phyloP scores from a whole-genome alignment of 1,140 invertebrate genomes.

The Diorhabda sublineata region DNA sequence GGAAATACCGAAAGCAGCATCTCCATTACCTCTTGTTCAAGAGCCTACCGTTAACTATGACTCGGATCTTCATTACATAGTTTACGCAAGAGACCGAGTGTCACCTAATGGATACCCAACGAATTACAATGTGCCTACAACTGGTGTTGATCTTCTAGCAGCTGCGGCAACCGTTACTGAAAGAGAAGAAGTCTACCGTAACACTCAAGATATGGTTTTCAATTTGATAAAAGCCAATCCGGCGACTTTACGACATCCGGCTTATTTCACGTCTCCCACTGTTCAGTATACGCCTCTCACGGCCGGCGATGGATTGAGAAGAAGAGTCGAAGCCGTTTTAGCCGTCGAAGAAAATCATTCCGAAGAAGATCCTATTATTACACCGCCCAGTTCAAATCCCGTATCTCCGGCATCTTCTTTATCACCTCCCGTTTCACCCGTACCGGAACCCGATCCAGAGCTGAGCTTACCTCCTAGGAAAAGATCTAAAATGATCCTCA shows the following conservation, averaged over 20 bases:
- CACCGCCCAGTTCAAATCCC: slow-evolving; percentile 62
- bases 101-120: slow-evolving; percentile 44
- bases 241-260: slow-evolving; percentile 35
- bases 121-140: slow-evolving; percentile 29
- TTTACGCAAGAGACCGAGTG: slow-evolving; percentile 35
- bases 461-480: slow-evolving; percentile 72
- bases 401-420: slow-evolving; percentile 59
- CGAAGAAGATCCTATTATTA: slow-evolving; percentile 52
- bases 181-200: slow-evolving; percentile 29
- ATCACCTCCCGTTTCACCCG: slow-evolving; percentile 61
- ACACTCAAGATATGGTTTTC: slow-evolving; percentile 34
- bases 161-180: slow-evolving; percentile 43
- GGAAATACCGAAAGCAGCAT: slow-evolving; percentile 46
- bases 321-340: slow-evolving; percentile 66
- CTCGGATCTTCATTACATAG: slow-evolving; percentile 40
- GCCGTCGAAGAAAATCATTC: slow-evolving; percentile 54
- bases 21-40: slow-evolving; percentile 29
- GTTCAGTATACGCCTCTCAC: slow-evolving; percentile 44
- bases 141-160: slow-evolving; percentile 44
- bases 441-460: slow-evolving; percentile 57
- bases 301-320: slow-evolving; percentile 61
- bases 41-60: slow-evolving; percentile 36
- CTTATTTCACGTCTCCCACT: slow-evolving; percentile 38
- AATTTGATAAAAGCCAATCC: slow-evolving; percentile 40
- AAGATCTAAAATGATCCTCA: slow-evolving; percentile 70